Percentiles rank a stretch among this genome's conserved stretches.
These are phyloP conservation scores for Iphiclides podalirius DNA, from an alignment of 2,888 invertebrate genomes.

Conservation along the genomic window DNA sequence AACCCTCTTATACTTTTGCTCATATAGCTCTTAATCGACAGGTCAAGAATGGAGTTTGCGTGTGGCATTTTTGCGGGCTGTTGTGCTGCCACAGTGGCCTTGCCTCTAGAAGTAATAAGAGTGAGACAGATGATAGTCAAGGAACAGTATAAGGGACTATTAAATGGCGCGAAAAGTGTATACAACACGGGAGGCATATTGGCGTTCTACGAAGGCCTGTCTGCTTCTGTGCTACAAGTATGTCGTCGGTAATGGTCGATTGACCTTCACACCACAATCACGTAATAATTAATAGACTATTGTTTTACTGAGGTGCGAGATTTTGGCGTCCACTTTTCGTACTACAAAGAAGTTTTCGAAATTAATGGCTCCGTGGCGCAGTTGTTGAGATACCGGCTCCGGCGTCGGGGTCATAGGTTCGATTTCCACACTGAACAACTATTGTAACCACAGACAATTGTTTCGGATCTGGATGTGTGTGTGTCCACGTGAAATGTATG, in stretches of 20 bases:
- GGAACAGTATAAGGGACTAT: conserved; percentile 54
- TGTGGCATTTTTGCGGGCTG: conserved; percentile 57
- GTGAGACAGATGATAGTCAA: conserved; percentile 62
- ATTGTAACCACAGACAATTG: no score
- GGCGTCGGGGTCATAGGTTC: no score
- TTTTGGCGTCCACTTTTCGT: no score
- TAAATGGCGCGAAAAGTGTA: conserved; percentile 51
- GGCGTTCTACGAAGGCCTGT: conserved; percentile 62
- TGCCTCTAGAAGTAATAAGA: conserved; percentile 64
- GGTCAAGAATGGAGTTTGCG: conserved; percentile 38
- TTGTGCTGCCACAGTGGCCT: conserved; percentile 44
- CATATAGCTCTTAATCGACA: no score
- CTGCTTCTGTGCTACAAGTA: conserved; percentile 59
- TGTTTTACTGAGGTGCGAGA: neutral
- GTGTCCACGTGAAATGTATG: no score
- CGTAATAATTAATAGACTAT: neutral
- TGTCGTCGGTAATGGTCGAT: conserved; percentile 1
- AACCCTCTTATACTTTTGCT: no score
- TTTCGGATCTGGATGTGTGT: no score
- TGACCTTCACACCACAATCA: neutral
- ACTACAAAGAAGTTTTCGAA: no score
- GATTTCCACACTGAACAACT: no score
- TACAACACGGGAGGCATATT: conserved; percentile 54
- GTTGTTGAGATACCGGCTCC: no score
- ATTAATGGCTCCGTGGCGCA: no score